These are phyloP conservation scores for Lepus europaeus DNA, from an alignment of 2,113 vertebrate genomes.

Conservation along the genomic window DNA sequence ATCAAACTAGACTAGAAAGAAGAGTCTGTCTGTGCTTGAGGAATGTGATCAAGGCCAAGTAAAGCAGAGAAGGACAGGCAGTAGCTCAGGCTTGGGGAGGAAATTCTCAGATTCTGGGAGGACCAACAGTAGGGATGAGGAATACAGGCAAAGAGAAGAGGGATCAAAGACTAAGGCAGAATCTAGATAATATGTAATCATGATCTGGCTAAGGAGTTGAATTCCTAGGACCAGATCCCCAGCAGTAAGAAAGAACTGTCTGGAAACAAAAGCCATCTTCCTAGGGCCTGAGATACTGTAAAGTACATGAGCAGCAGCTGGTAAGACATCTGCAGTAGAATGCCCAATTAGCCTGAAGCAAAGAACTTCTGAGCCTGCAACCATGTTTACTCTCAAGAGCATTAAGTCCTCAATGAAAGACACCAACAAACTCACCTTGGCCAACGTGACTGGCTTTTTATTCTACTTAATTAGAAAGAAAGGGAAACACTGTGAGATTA, in stretches of 20 bases:
- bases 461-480: background rate
- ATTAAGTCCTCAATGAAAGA: background rate
- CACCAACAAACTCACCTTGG: background rate
- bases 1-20: background rate
- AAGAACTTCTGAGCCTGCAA: background rate
- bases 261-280: background rate
- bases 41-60: background rate
- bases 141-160: background rate
- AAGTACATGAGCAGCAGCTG: background rate
- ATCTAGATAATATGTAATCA: background rate
- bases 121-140: background rate
- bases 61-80: background rate
- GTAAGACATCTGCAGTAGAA: background rate
- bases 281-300: background rate
- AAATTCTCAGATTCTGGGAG: background rate
- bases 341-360: too few relatives aligned
- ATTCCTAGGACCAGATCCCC: background rate
- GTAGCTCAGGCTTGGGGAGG: background rate
- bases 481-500: background rate
- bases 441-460: background rate
- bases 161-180: background rate
- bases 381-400: background rate
- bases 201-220: background rate
- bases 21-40: background rate
- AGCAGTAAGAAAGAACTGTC: background rate